Percentiles rank a stretch among this genome's conserved stretches.
phyloP scores from a whole-genome alignment of 1,140 invertebrate genomes.

The Drosophila navojoa region DNA sequence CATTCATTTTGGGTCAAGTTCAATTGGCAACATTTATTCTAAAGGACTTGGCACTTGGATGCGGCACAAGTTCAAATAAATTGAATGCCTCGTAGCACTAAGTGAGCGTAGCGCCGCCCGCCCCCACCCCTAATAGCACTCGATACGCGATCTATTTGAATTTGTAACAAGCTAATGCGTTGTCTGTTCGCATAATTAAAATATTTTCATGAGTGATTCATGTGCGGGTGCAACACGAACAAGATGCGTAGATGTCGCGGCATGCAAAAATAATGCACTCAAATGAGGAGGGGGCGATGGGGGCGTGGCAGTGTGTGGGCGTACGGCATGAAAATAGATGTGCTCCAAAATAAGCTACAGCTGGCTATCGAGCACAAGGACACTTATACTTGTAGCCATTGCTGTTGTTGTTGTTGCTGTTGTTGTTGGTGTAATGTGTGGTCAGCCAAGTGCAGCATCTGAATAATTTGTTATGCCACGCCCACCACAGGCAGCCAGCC shows the following conservation, averaged over 20 bases:
- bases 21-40: slow-evolving; percentile 73
- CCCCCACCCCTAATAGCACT: not conserved
- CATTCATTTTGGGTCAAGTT: slow-evolving; percentile 70
- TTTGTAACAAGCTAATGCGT: slow-evolving; percentile 10
- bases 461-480: slow-evolving; percentile 36
- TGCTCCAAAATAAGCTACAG: slow-evolving; percentile 65
- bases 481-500: slow-evolving; percentile 9
- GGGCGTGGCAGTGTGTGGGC: not conserved
- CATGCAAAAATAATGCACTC: slow-evolving; percentile 55
- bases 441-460: slow-evolving; percentile 32
- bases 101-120: slow-evolving; percentile 48
- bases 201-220: slow-evolving; percentile 53
- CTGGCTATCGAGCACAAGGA: slow-evolving; percentile 66
- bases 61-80: slow-evolving; percentile 58
- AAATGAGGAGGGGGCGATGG: not conserved
- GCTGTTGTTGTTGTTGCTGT: slow-evolving; percentile 20
- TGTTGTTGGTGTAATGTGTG: slow-evolving; percentile 3
- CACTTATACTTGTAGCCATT: slow-evolving; percentile 39
- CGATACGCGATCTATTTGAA: not conserved
- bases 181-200: slow-evolving; percentile 49
- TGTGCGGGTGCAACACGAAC: slow-evolving; percentile 16
- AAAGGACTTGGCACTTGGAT: slow-evolving; percentile 66
- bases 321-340: slow-evolving; percentile 65
- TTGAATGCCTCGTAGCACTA: slow-evolving; percentile 43
- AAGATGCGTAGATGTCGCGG: slow-evolving; percentile 58